phyloP scores from a whole-genome alignment of 2,113 vertebrate genomes.

The human region DNA sequence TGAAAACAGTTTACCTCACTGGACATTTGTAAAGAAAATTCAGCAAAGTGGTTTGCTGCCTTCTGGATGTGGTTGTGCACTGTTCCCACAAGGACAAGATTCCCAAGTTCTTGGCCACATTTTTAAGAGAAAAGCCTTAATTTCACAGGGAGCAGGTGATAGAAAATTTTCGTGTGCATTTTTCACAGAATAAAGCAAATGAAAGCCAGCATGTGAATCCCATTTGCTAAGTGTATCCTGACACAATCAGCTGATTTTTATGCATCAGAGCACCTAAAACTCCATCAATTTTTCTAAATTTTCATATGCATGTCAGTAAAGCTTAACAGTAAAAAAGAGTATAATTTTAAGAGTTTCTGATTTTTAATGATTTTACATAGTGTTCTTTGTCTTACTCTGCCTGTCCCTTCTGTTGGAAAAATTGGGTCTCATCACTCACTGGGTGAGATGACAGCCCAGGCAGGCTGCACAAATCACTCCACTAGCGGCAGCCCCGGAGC shows the following conservation, averaged over 20 bases:
- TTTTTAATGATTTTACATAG: background rate
- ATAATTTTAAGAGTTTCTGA: background rate
- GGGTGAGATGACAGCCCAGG: background rate
- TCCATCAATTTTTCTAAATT: background rate
- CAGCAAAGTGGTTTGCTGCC: background rate
- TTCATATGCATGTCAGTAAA: background rate
- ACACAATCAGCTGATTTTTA: background rate
- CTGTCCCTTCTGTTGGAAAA: background rate
- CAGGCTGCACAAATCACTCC: rapidly evolving
- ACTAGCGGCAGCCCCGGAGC: background rate
- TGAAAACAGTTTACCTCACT: background rate
- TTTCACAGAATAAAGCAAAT: background rate
- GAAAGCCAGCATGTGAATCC: background rate
- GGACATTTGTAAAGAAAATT: background rate
- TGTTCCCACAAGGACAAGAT: rapidly evolving
- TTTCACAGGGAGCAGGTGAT: background rate
- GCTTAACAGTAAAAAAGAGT: background rate
- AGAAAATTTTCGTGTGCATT: rapidly evolving
- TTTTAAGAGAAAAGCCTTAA: background rate
- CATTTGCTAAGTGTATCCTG: background rate
- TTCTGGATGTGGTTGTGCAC: rapidly evolving
- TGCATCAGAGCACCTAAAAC: background rate
- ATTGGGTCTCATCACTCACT: background rate
- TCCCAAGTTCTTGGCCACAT: no score
- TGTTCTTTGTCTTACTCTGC: background rate